Percentiles rank a stretch among this genome's conserved stretches.
These are phyloP conservation scores for Strigamia transsilvanica DNA, from an alignment of 2,888 invertebrate genomes.

Conservation along the genomic window DNA sequence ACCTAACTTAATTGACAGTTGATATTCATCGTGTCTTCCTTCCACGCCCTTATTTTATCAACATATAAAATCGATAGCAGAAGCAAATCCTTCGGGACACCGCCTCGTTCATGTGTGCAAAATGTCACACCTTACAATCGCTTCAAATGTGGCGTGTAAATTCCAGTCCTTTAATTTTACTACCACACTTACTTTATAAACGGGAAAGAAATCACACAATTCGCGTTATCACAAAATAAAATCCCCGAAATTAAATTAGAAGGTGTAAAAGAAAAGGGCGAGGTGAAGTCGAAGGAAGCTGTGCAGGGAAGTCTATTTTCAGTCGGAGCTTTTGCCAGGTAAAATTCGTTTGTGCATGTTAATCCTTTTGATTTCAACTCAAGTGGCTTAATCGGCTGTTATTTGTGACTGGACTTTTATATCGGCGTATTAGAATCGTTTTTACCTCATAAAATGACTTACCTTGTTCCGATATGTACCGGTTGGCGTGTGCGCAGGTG, in stretches of 20 bases:
- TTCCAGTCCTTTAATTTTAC: constrained; percentile 20
- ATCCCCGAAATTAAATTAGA: constrained; percentile 13
- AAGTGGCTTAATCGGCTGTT: not conserved
- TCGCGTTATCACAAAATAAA: constrained; percentile 18
- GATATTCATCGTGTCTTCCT: constrained; percentile 33
- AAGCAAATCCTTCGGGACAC: constrained; percentile 49
- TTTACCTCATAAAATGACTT: constrained; percentile 25
- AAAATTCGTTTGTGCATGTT: constrained; percentile 24
- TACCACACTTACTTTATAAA: constrained; percentile 3
- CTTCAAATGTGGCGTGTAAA: constrained; percentile 37
- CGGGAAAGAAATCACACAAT: not conserved
- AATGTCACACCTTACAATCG: constrained; percentile 48
- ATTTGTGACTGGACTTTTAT: not conserved
- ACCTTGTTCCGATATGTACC: constrained; percentile 20
- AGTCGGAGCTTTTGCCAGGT: constrained; percentile 40
- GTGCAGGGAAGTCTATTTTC: constrained; percentile 44
- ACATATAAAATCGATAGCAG: constrained; percentile 45
- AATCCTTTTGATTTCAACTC: not conserved
- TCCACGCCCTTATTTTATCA: constrained; percentile 36
- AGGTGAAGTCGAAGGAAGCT: constrained; percentile 14
- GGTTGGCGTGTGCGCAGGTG: constrained; percentile 40
- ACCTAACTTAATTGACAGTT: constrained; percentile 37
- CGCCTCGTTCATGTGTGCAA: constrained; percentile 47
- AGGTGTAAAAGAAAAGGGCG: constrained; percentile 10
- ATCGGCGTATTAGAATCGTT: not conserved